A percentile compares a stretch with the other conserved stretches of the same genome.
These are phyloP conservation scores for Tillus elongatus DNA, from an alignment of 2,888 invertebrate genomes.

Conservation along the genomic window DNA sequence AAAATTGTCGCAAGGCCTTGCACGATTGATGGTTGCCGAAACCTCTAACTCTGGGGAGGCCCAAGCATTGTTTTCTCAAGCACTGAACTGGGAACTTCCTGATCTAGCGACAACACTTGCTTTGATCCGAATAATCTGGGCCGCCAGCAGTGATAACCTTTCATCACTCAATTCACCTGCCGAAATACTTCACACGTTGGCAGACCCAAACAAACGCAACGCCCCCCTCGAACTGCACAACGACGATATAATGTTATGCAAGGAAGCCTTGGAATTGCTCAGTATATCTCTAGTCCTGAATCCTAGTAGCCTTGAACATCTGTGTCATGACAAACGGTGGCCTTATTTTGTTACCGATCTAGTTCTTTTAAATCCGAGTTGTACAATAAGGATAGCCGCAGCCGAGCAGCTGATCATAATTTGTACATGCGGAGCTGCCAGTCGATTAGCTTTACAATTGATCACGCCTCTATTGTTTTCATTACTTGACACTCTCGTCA, in stretches of 20 bases:
- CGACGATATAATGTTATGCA: conserved; percentile 49
- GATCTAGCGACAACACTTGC: conserved; percentile 64
- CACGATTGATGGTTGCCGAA: conserved; percentile 49
- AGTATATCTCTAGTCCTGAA: conserved; percentile 84
- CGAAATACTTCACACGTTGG: conserved; percentile 55
- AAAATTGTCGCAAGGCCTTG: conserved; percentile 72
- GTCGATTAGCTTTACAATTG: conserved; percentile 50
- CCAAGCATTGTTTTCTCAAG: conserved; percentile 48
- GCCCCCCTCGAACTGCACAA: conserved; percentile 45
- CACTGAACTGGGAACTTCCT: conserved; percentile 60
- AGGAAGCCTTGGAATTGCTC: conserved; percentile 87
- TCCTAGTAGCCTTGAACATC: conserved; percentile 72
- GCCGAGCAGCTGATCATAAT: conserved; percentile 78
- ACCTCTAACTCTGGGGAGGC: conserved; percentile 34
- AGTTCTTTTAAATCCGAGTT: conserved; percentile 72
- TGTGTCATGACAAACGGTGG: conserved; percentile 78
- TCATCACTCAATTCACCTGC: conserved; percentile 50
- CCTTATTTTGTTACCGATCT: conserved; percentile 82
- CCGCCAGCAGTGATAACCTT: conserved; percentile 62
- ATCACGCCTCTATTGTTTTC: conserved; percentile 60
- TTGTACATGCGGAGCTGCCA: conserved; percentile 67
- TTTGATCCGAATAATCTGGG: conserved; percentile 69
- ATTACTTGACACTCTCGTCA: conserved; percentile 53
- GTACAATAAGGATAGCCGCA: conserved; percentile 64
- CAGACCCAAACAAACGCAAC: conserved; percentile 52